Evolutionary conservation across 2,797 vertebrate genomes (phyloP).

Genomic region (Periophthalmus magnuspinnatus): DNA sequence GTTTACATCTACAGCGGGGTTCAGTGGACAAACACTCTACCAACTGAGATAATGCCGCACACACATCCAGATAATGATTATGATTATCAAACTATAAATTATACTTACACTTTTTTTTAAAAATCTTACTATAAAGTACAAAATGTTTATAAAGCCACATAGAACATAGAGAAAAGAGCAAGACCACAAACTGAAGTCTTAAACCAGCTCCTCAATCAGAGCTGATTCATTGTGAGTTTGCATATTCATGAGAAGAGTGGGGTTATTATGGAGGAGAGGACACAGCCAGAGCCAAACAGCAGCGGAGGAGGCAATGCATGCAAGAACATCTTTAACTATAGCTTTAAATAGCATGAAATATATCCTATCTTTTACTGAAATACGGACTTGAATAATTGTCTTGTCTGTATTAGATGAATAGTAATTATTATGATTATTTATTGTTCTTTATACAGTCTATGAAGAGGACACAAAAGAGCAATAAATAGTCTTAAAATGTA

Average conservation of each 20-base stretch:
- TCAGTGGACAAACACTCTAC: no score
- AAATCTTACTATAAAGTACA: slow-evolving; percentile 3
- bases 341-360: slow-evolving; percentile 2
- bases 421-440: slow-evolving; percentile 3
- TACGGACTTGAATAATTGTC: background rate
- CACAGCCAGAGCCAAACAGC: slow-evolving; percentile 17
- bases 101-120: no score
- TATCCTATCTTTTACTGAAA: background rate
- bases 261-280: slow-evolving; percentile 43
- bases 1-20: no score
- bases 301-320: slow-evolving; percentile 19
- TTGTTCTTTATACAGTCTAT: no score
- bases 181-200: slow-evolving; percentile 42
- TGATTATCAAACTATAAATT: no score
- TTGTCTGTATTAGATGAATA: slow-evolving; percentile 3
- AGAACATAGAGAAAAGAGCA: slow-evolving; percentile 35
- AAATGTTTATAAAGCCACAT: slow-evolving; percentile 17
- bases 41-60: no score
- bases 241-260: slow-evolving; percentile 60
- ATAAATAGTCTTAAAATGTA: no score
- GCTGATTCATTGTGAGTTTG: slow-evolving; percentile 41
- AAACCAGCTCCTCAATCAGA: slow-evolving; percentile 34
- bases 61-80: no score
- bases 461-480: no score
- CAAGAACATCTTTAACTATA: slow-evolving; percentile 10